These are phyloP conservation scores for Spodoptera exigua DNA, from an alignment of 2,888 invertebrate genomes.

Conservation along the genomic window DNA sequence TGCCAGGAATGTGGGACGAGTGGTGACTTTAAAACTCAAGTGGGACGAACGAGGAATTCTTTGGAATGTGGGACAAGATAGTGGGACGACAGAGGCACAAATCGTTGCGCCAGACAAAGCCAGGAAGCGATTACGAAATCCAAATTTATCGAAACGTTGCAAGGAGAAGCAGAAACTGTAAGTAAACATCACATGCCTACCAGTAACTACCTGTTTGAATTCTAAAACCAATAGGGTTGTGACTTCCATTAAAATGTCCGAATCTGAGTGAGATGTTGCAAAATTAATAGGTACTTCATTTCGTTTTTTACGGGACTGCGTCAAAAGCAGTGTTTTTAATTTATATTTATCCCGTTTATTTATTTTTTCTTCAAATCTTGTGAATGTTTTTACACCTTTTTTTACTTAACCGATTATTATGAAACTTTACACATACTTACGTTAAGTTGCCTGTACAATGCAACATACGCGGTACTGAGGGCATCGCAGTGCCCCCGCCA, in stretches of 20 bases:
- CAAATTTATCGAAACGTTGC: slow-evolving; percentile 9
- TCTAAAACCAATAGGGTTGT: slow-evolving; percentile 12
- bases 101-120: slow-evolving; percentile 11
- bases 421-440: too few relatives aligned
- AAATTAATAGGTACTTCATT: slow-evolving; percentile 12
- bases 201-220: slow-evolving; percentile 3
- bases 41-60: slow-evolving; percentile 14
- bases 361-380: slow-evolving; percentile 11
- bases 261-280: slow-evolving; percentile 10
- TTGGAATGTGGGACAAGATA: slow-evolving; percentile 20
- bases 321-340: slow-evolving; percentile 16
- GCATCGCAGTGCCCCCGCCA: too few relatives aligned
- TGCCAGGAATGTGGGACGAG: slow-evolving; percentile 11
- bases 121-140: slow-evolving; percentile 9
- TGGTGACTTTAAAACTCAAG: slow-evolving; percentile 9
- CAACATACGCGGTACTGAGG: slow-evolving; percentile 7
- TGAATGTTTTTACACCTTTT: slow-evolving; percentile 11
- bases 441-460: slow-evolving; percentile 10
- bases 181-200: slow-evolving; percentile 10
- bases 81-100: slow-evolving; percentile 14
- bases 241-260: slow-evolving; percentile 12
- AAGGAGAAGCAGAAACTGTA: slow-evolving; percentile 6
- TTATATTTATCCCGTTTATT: slow-evolving; percentile 15
- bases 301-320: slow-evolving; percentile 11
- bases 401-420: too few relatives aligned